These are phyloP conservation scores for Diplazon laetatorius DNA, from an alignment of 2,888 invertebrate genomes.

Conservation along the genomic window DNA sequence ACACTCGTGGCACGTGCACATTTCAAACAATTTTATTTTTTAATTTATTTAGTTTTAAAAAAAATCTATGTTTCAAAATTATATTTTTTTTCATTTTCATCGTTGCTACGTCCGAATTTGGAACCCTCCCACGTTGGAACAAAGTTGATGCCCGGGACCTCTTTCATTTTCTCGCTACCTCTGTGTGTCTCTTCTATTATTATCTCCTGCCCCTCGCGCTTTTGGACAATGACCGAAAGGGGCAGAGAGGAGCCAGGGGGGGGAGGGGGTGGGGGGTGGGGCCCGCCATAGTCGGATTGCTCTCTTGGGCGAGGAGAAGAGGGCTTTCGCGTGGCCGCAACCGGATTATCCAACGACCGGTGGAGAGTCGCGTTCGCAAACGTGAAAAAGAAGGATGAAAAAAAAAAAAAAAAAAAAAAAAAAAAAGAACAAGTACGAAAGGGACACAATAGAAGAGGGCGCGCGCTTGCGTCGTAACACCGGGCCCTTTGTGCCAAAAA, in stretches of 20 bases:
- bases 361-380: conserved; percentile 41
- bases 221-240: conserved; percentile 69
- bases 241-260: too few relatives aligned
- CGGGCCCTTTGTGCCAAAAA: conserved; percentile 73
- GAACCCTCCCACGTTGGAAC: conserved; percentile 16
- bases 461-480: conserved; percentile 68
- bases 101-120: conserved; percentile 12
- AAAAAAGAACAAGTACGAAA: conserved; percentile 40
- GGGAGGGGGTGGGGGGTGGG: too few relatives aligned
- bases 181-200: conserved; percentile 18
- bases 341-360: conserved; percentile 45
- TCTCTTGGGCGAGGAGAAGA: conserved; percentile 54
- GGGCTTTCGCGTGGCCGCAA: conserved; percentile 41
- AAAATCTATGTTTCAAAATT: too few relatives aligned
- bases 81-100: conserved; percentile 3
- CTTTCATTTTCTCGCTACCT: conserved; percentile 50
- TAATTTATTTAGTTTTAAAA: too few relatives aligned
- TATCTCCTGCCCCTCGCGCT: conserved; percentile 20
- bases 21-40: too few relatives aligned
- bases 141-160: conserved; percentile 30
- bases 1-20: too few relatives aligned
- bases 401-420: conserved; percentile 36
- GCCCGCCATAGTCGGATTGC: conserved; percentile 62
- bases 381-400: conserved; percentile 24
- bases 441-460: conserved; percentile 57